These are phyloP conservation scores for Molothrus ater DNA, from an alignment of 2,797 vertebrate species.

Conservation along the genomic window DNA sequence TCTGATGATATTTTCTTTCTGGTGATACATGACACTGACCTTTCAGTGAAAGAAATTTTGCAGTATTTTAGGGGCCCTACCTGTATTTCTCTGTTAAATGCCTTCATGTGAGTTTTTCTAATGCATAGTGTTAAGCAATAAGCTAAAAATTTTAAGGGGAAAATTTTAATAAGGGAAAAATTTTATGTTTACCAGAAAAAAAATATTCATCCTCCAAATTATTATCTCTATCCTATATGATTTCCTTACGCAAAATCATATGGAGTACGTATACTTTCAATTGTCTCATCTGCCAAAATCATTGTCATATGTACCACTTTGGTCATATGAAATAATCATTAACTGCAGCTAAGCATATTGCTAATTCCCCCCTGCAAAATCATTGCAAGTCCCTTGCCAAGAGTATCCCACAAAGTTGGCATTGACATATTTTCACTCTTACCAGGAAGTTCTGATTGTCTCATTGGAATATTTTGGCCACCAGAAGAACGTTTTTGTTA, in stretches of 20 bases:
- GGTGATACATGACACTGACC: not conserved
- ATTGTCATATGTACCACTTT: not conserved
- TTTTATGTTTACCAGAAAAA: not conserved
- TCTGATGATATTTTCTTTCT: not conserved
- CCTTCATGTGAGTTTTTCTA: not conserved
- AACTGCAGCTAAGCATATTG: not conserved
- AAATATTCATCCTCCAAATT: not conserved
- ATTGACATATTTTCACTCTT: not conserved
- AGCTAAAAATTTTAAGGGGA: not conserved
- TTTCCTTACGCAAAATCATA: not conserved
- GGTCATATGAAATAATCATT: not conserved
- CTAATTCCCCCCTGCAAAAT: not conserved
- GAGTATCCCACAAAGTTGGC: not conserved
- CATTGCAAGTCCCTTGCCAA: not conserved
- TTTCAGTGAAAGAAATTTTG: not conserved
- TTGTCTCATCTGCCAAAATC: not conserved
- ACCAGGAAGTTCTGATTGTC: not conserved
- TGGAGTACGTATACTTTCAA: not conserved
- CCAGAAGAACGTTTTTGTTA: not conserved
- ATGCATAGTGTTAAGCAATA: not conserved
- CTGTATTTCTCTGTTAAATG: not conserved
- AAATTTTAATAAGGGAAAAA: not conserved
- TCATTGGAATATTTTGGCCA: not conserved
- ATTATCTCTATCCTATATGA: not conserved
- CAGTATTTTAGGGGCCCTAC: not conserved